These are phyloP conservation scores for Agonopterix subpropinquella DNA, from an alignment of 2,888 invertebrate genomes.

Conservation along the genomic window DNA sequence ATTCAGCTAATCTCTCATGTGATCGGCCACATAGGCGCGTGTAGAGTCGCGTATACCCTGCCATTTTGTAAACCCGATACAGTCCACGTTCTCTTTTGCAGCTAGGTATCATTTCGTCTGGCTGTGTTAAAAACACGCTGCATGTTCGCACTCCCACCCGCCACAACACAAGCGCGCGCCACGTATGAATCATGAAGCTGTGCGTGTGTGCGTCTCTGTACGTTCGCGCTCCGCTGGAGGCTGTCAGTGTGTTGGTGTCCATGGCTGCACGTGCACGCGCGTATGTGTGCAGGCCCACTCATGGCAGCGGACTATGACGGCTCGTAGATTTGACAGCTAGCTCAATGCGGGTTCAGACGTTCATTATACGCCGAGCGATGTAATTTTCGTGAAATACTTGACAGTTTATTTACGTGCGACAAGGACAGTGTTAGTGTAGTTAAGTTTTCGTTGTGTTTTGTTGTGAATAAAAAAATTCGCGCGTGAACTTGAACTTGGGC, in stretches of 20 bases:
- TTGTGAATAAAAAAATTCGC: slow-evolving; percentile 28
- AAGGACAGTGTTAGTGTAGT: slow-evolving; percentile 24
- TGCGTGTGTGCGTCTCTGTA: slow-evolving; percentile 54
- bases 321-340: slow-evolving; percentile 77
- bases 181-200: slow-evolving; percentile 58
- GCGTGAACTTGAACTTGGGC: slow-evolving; percentile 60
- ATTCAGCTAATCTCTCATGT: slow-evolving; percentile 69
- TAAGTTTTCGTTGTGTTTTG: slow-evolving; percentile 5
- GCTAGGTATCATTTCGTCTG: slow-evolving; percentile 70
- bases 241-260: slow-evolving; percentile 70
- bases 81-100: slow-evolving; percentile 57
- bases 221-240: slow-evolving; percentile 62
- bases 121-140: slow-evolving; percentile 71
- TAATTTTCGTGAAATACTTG: slow-evolving; percentile 64
- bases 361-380: slow-evolving; percentile 67
- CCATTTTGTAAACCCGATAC: slow-evolving; percentile 67
- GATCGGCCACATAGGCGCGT: slow-evolving; percentile 64
- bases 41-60: slow-evolving; percentile 48
- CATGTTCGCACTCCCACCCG: slow-evolving; percentile 75
- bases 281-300: slow-evolving; percentile 66
- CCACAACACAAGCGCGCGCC: slow-evolving; percentile 56
- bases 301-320: slow-evolving; percentile 76
- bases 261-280: slow-evolving; percentile 54
- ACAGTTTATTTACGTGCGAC: slow-evolving; percentile 51
- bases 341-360: slow-evolving; percentile 76